Percentiles rank a stretch among this genome's conserved stretches.
Evolutionary conservation across 2,113 vertebrate species (phyloP).

Genomic region (Phocoena sinus): DNA sequence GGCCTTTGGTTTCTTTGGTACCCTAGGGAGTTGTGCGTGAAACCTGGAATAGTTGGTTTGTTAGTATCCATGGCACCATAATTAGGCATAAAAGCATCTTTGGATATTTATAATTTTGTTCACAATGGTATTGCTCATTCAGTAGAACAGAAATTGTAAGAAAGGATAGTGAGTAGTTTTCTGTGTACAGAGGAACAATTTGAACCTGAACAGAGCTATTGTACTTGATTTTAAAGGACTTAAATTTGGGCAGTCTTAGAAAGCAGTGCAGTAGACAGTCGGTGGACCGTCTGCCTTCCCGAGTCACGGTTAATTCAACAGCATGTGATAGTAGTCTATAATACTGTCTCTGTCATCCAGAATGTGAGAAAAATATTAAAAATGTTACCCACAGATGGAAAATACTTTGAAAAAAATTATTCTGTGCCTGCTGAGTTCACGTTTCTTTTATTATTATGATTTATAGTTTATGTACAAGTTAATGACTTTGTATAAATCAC

Average conservation of each 20-base stretch:
- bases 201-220: background rate
- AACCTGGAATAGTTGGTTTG: background rate
- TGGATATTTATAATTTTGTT: background rate
- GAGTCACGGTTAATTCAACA: rapidly evolving
- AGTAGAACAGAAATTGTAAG: background rate
- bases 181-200: background rate
- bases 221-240: background rate
- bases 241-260: background rate
- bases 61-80: background rate
- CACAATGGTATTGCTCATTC: background rate
- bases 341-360: no score
- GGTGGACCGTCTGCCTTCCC: rapidly evolving
- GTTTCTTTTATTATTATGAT: background rate
- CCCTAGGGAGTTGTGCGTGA: background rate
- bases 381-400: background rate
- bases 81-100: background rate
- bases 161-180: background rate
- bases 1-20: background rate
- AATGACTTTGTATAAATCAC: background rate
- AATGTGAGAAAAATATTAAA: background rate
- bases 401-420: background rate
- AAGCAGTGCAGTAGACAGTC: background rate
- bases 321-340: rapidly evolving
- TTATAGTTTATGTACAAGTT: background rate
- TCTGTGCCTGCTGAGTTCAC: background rate